Evolutionary conservation across 2,113 vertebrate species (phyloP).

Genomic region (Myiopsitta monachus): DNA sequence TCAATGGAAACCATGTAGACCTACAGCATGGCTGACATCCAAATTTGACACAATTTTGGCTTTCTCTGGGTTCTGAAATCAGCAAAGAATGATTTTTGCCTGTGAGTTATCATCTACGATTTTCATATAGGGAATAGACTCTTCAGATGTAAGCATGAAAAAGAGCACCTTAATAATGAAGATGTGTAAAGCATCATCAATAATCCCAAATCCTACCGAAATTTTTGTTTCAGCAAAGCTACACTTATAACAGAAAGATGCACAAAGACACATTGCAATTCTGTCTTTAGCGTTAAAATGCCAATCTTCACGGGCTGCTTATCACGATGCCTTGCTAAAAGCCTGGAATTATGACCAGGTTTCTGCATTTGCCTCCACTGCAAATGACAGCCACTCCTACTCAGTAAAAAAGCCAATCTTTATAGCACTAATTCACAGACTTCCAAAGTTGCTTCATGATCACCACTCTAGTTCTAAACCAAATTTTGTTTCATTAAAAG

Average conservation of each 20-base stretch:
- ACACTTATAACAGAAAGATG: not conserved
- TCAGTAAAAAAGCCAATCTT: not conserved
- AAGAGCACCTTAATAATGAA: not conserved
- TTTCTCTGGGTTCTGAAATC: not conserved
- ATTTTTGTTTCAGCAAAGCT: not conserved
- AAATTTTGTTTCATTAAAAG: not conserved
- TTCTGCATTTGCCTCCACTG: not conserved
- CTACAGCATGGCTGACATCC: not conserved
- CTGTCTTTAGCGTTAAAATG: not conserved
- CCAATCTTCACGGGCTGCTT: not conserved
- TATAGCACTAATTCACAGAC: not conserved
- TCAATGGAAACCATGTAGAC: not conserved
- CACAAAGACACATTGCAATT: rapidly evolving
- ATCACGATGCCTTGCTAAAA: not conserved
- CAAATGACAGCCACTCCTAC: not conserved
- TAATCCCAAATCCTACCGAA: not conserved
- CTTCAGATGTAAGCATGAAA: not conserved
- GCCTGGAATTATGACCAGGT: not conserved
- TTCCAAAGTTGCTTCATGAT: not conserved
- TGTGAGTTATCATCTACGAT: not conserved
- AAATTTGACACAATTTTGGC: not conserved
- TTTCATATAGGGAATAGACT: not conserved
- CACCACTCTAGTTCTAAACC: not conserved
- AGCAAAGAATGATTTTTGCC: not conserved
- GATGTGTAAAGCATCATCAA: not conserved